Conservation (phyloP, 2,797 vertebrate genomes). For the Semaprochilodus insignis region DNA sequence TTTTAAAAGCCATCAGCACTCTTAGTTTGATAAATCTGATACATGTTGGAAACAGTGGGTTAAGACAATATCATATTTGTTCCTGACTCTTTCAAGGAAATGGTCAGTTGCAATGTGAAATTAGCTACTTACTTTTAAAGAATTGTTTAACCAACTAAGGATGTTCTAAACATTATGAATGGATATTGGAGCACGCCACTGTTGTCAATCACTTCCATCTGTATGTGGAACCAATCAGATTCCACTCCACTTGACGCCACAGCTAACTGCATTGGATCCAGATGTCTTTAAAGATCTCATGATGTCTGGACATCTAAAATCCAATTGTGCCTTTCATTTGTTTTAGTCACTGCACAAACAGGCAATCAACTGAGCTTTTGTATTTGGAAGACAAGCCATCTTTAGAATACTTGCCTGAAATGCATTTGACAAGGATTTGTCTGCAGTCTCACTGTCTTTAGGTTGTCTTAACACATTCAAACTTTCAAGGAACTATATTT, state of each 20-base stretch:
- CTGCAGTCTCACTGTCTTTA: background rate
- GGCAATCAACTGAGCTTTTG: background rate
- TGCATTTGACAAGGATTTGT: background rate
- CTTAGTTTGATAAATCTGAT: background rate
- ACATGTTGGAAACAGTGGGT: conserved; percentile 30
- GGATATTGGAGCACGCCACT: conserved; percentile 33
- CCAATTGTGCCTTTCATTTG: conserved; percentile 8
- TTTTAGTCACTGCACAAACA: conserved; percentile 21
- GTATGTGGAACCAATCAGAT: conserved; percentile 43
- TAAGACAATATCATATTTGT: background rate
- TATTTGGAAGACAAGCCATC: background rate
- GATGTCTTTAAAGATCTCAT: conserved; percentile 34
- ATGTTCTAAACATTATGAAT: conserved; percentile 39
- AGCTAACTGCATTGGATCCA: conserved; percentile 39
- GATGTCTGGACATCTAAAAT: conserved; percentile 7
- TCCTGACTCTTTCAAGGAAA: background rate
- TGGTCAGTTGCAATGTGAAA: conserved; percentile 25
- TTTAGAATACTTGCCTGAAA: background rate
- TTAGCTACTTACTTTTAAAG: conserved; percentile 21
- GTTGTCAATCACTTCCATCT: conserved; percentile 45
- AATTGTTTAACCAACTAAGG: conserved; percentile 35
- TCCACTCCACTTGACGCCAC: conserved; percentile 34
- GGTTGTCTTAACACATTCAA: too few species aligned
- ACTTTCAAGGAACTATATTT: too few species aligned
- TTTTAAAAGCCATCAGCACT: background rate